These are phyloP conservation scores for Montipora cactus DNA, from an alignment of 64 coral and sea anemone species.

Conservation along the genomic window DNA sequence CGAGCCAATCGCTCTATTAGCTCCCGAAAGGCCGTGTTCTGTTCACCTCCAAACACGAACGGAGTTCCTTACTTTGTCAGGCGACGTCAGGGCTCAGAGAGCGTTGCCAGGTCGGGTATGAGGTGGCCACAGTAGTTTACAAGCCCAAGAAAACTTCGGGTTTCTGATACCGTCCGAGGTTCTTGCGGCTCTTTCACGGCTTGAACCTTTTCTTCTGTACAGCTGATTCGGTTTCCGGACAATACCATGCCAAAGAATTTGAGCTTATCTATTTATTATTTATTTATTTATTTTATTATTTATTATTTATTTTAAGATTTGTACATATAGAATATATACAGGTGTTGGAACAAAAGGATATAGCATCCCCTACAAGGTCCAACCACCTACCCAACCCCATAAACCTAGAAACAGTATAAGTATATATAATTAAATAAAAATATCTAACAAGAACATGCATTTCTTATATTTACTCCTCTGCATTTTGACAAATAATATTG, in stretches of 20 bases:
- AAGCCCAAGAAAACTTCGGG: constrained; percentile 15
- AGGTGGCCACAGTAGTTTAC: constrained; percentile 34
- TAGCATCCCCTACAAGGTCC: too few species aligned
- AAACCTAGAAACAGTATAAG: too few species aligned
- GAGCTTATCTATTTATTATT: too few species aligned
- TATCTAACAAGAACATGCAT: too few species aligned
- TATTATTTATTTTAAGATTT: too few species aligned
- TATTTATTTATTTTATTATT: too few species aligned
- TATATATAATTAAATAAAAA: too few species aligned
- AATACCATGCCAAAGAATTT: constrained; percentile 15
- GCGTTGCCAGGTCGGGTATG: constrained; percentile 37
- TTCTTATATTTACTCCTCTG: too few species aligned
- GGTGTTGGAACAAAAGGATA: too few species aligned
- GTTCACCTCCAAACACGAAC: constrained; percentile 10
- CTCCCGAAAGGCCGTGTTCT: not conserved
- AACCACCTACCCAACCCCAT: too few species aligned
- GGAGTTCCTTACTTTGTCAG: constrained; percentile 19
- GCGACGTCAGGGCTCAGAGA: not conserved
- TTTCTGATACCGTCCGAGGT: constrained; percentile 9
- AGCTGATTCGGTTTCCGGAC: not conserved
- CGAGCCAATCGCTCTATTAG: not conserved
- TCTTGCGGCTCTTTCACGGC: not conserved
- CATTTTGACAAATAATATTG: too few species aligned
- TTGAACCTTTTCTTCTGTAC: constrained; percentile 35
- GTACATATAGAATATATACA: too few species aligned